These are phyloP conservation scores for Pipa parva DNA, from an alignment of 2,113 vertebrate genomes.

Conservation along the genomic window DNA sequence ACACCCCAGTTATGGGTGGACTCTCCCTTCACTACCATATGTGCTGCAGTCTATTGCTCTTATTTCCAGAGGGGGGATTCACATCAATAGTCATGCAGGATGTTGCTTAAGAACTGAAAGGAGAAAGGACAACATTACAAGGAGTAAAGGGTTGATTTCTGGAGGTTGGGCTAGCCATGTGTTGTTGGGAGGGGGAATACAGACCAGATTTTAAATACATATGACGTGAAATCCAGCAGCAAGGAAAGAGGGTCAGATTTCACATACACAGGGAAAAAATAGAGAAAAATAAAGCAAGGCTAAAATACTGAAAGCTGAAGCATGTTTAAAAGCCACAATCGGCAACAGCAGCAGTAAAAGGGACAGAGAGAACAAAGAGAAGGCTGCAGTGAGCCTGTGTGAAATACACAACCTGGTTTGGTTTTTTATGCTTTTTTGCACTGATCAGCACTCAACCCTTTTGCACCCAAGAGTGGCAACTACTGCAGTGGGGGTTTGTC, in stretches of 20 bases:
- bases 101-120: slow-evolving; percentile 7
- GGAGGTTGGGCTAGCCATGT: slow-evolving; percentile 15
- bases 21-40: too few relatives aligned
- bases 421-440: not conserved
- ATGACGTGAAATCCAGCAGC: slow-evolving; percentile 33
- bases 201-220: slow-evolving; percentile 39
- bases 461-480: slow-evolving; percentile 13
- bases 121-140: slow-evolving; percentile 8
- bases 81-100: slow-evolving; percentile 13
- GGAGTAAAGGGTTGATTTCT: slow-evolving; percentile 16
- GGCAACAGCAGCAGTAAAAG: slow-evolving; percentile 16
- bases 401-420: not conserved
- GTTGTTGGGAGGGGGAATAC: slow-evolving; percentile 24
- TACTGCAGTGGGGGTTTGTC: not conserved
- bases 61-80: not conserved
- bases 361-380: slow-evolving; percentile 38
- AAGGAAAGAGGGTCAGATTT: slow-evolving; percentile 35
- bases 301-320: slow-evolving; percentile 18
- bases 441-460: not conserved
- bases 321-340: slow-evolving; percentile 23
- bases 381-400: slow-evolving; percentile 1
- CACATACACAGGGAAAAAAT: slow-evolving; percentile 25
- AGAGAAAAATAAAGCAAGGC: not conserved
- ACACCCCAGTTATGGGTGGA: too few relatives aligned
- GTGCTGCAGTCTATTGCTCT: not conserved